A percentile compares a stretch with the other conserved stretches of the same genome.
phyloP scores from a whole-genome alignment of 2,113 vertebrate species.

The Dipodomys stephensi region DNA sequence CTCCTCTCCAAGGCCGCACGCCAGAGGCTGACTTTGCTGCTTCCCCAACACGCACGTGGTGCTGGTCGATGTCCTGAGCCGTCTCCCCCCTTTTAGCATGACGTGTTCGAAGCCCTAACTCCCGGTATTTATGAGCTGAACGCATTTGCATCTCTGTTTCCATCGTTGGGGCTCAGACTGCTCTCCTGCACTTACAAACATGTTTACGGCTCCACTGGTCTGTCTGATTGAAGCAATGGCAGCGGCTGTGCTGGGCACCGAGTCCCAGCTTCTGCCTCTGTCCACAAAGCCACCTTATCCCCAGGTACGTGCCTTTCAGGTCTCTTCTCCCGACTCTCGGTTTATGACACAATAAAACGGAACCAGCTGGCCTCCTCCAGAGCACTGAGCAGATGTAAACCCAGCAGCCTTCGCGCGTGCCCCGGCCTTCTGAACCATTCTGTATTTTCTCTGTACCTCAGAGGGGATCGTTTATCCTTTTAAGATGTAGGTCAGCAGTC shows the following conservation, averaged over 20 bases:
- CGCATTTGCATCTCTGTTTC: neutral
- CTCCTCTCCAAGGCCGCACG: rapidly evolving
- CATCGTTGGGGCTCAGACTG: neutral
- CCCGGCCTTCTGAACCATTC: no score
- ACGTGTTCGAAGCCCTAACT: neutral
- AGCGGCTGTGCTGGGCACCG: no score
- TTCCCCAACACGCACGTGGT: rapidly evolving
- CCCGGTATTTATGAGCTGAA: neutral
- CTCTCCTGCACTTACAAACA: no score
- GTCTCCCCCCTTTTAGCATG: neutral
- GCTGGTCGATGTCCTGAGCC: neutral
- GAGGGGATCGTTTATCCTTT: neutral
- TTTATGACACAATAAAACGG: rapidly evolving
- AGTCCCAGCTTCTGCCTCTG: neutral
- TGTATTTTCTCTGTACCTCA: no score
- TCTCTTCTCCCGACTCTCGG: neutral
- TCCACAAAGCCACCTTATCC: rapidly evolving
- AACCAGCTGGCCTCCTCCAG: neutral
- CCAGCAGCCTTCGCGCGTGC: neutral
- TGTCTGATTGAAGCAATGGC: neutral
- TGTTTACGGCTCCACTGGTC: neutral
- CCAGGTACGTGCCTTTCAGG: rapidly evolving
- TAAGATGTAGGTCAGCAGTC: neutral
- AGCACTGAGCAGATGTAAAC: neutral
- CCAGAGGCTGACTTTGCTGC: rapidly evolving